phyloP scores from a whole-genome alignment of 1,140 invertebrate species.

The Drosophila subobscura region DNA sequence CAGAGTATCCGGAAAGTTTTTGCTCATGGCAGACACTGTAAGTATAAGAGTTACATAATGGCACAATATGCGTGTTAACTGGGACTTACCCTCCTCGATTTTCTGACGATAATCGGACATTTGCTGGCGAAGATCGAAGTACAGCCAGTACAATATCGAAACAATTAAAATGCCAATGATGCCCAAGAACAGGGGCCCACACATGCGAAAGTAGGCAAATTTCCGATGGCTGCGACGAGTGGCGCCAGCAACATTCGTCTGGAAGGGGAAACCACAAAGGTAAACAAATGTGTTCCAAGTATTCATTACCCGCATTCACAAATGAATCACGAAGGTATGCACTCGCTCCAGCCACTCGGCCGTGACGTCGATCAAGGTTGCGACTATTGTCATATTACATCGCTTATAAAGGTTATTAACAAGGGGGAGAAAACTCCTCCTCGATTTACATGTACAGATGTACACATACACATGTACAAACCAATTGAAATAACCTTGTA shows the following conservation, averaged over 20 bases:
- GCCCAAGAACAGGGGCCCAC: conserved; percentile 68
- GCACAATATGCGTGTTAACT: background rate
- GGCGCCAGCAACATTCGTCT: conserved; percentile 58
- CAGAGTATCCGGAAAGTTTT: conserved; percentile 86
- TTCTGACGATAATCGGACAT: conserved; percentile 76
- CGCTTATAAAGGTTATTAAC: no score
- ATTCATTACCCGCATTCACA: no score
- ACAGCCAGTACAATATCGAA: conserved; percentile 76
- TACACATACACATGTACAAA: conserved; percentile 11
- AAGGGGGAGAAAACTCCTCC: no score
- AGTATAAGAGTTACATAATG: conserved; percentile 33
- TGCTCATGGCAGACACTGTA: conserved; percentile 86
- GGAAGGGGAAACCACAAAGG: conserved; percentile 11
- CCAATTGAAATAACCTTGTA: conserved; percentile 20
- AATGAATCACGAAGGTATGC: no score
- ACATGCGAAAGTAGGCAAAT: conserved; percentile 64
- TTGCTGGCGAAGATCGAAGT: conserved; percentile 79
- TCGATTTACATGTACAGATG: background rate
- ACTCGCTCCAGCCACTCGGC: no score
- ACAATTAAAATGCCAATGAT: conserved; percentile 64
- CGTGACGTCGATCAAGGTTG: no score
- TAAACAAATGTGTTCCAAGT: conserved; percentile 1
- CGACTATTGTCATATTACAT: no score
- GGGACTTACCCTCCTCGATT: conserved; percentile 75
- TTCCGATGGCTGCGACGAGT: conserved; percentile 68